Percentiles rank a stretch among this genome's conserved stretches.
phyloP scores from a whole-genome alignment of 2,113 vertebrate species.

The human region DNA sequence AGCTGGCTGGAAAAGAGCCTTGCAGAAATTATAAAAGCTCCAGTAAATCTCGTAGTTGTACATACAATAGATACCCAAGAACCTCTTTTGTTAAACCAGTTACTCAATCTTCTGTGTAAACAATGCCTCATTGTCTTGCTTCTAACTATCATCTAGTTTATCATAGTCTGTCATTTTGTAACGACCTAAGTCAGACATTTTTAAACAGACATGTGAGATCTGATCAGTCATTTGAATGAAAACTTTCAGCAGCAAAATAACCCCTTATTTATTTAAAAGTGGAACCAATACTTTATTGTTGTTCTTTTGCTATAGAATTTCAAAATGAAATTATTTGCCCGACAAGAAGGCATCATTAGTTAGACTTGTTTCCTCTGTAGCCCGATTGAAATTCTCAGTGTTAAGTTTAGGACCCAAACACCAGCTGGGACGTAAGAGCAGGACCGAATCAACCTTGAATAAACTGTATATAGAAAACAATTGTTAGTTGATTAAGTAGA shows the following conservation, averaged over 20 bases:
- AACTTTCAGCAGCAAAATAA: conserved; percentile 73
- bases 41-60: conserved; percentile 84
- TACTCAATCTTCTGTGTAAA: conserved; percentile 85
- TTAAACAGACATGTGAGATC: conserved; percentile 79
- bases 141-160: conserved; percentile 77
- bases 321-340: conserved; percentile 71
- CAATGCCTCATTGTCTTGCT: conserved; percentile 83
- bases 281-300: conserved; percentile 60
- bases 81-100: conserved; percentile 82
- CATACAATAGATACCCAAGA: conserved; percentile 80
- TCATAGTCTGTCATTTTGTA: conserved; percentile 81
- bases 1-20: conserved; percentile 82
- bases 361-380: neutral
- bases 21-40: conserved; percentile 85
- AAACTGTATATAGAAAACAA: conserved; percentile 48
- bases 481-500: conserved; percentile 66
- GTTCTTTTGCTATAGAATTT: conserved; percentile 65
- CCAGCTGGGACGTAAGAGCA: neutral
- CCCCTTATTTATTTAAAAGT: conserved; percentile 80
- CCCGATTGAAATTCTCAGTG: neutral
- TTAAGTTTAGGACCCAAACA: neutral
- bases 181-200: conserved; percentile 77
- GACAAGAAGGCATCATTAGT: conserved; percentile 61
- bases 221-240: conserved; percentile 78
- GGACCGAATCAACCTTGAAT: neutral